phyloP scores from a whole-genome alignment of 2,888 invertebrate genomes.

The Chesias legatella region DNA sequence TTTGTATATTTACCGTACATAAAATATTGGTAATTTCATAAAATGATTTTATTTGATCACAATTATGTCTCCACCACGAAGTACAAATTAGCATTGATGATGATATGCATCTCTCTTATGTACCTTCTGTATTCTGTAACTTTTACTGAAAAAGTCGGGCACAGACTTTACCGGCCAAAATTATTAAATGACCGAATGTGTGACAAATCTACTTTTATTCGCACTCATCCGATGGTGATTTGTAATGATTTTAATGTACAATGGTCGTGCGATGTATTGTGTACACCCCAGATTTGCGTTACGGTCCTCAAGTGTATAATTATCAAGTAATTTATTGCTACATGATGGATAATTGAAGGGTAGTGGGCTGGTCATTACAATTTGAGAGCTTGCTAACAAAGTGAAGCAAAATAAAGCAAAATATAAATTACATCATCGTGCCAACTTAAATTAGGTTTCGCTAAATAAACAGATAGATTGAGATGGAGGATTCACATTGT shows the following conservation, averaged over 20 bases:
- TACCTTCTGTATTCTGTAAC: no score
- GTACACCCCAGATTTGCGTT: slow-evolving; percentile 40
- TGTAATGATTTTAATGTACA: slow-evolving; percentile 71
- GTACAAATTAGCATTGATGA: no score
- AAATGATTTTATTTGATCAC: no score
- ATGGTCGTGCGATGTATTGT: slow-evolving; percentile 42
- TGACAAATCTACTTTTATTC: slow-evolving; percentile 33
- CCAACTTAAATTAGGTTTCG: no score
- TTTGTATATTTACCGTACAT: no score
- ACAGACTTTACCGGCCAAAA: not conserved
- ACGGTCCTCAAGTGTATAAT: slow-evolving; percentile 61
- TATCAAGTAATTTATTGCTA: slow-evolving; percentile 55
- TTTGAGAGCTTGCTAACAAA: not conserved
- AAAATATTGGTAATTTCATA: no score
- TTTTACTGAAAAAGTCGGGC: not conserved
- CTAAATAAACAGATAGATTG: no score
- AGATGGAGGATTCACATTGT: no score
- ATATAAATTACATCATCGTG: no score
- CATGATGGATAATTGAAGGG: slow-evolving; percentile 36
- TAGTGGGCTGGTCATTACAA: not conserved
- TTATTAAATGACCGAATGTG: not conserved
- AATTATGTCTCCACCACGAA: no score
- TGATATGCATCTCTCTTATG: no score
- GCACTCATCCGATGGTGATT: slow-evolving; percentile 63
- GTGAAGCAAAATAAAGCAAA: no score